phyloP scores from a whole-genome alignment of 2,888 invertebrate genomes.

The Drosophila falleni region DNA sequence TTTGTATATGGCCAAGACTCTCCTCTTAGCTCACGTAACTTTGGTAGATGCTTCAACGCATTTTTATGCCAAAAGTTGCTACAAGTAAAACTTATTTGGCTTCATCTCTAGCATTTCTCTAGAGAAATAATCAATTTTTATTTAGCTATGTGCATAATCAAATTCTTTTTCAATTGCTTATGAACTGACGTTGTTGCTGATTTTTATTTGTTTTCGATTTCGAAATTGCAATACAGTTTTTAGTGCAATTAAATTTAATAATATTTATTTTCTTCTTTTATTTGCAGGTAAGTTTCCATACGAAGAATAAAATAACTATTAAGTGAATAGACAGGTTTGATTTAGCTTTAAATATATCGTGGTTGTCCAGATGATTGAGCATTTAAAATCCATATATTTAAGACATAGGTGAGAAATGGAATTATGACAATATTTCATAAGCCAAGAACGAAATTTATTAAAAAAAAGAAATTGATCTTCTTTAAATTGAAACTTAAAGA shows the following conservation, averaged over 20 bases:
- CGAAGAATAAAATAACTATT: neutral
- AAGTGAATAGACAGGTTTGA: neutral
- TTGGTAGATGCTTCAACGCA: conserved; percentile 38
- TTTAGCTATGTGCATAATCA: conserved; percentile 58
- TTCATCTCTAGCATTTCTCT: conserved; percentile 35
- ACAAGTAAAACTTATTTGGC: conserved; percentile 24
- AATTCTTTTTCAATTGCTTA: conserved; percentile 55
- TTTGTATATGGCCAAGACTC: conserved; percentile 28
- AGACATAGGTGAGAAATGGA: neutral
- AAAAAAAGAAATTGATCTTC: too few relatives aligned
- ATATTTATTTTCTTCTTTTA: conserved; percentile 39
- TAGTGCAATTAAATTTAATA: conserved; percentile 46
- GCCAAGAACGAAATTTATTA: neutral
- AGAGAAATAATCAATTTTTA: conserved; percentile 68
- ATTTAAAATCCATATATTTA: neutral
- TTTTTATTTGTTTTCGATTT: conserved; percentile 46
- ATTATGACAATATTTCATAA: neutral
- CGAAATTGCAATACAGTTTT: conserved; percentile 43
- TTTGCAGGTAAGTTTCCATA: conserved; percentile 71
- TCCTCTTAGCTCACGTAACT: conserved; percentile 13
- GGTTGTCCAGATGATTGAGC: neutral
- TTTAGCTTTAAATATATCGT: neutral
- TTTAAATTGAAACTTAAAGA: too few relatives aligned
- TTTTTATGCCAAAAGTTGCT: conserved; percentile 49
- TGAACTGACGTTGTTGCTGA: conserved; percentile 30